These are phyloP conservation scores for Nephrotoma appendiculata DNA, from an alignment of 2,888 invertebrate genomes.

Conservation along the genomic window DNA sequence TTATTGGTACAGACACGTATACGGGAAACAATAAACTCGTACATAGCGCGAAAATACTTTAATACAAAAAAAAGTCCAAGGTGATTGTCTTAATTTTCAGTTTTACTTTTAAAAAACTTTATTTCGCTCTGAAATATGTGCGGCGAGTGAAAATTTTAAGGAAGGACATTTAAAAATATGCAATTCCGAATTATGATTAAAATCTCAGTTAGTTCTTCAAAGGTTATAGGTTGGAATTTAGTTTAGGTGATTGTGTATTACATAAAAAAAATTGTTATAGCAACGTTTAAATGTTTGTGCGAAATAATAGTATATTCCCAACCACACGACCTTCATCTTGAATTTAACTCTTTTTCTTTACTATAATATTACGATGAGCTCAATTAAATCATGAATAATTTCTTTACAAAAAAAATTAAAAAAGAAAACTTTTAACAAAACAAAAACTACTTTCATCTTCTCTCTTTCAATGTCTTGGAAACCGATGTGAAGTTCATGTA, in stretches of 20 bases:
- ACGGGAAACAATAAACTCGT: not conserved
- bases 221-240: not conserved
- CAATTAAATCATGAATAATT: not conserved
- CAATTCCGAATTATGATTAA: not conserved
- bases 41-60: not conserved
- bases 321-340: not conserved
- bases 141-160: not conserved
- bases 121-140: not conserved
- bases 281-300: not conserved
- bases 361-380: not conserved
- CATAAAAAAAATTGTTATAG: not conserved
- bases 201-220: not conserved
- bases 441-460: not conserved
- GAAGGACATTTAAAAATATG: not conserved
- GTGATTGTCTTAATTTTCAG: not conserved
- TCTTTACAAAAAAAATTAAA: not conserved
- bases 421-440: not conserved
- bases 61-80: not conserved
- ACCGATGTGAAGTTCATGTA: not conserved
- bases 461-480: not conserved
- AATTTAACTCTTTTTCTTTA: not conserved
- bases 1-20: not conserved
- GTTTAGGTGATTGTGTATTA: not conserved
- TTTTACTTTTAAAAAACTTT: not conserved
- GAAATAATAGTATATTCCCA: not conserved